Percentiles rank a stretch among this genome's conserved stretches.
phyloP scores from a whole-genome alignment of 2,113 vertebrate species.

The Scopus umbretta region DNA sequence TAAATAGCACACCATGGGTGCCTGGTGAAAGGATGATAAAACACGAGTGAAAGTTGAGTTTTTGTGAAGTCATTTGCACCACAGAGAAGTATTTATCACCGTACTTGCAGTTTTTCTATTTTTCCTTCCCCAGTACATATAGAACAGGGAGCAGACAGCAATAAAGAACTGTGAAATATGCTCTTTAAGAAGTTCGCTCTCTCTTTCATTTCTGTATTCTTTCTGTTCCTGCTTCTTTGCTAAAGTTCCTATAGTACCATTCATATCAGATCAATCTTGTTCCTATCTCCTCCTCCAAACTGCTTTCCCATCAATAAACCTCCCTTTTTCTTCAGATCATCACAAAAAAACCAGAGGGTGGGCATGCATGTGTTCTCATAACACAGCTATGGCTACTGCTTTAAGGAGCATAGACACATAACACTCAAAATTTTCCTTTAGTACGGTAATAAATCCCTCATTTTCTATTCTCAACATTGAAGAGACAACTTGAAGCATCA shows the following conservation, averaged over 20 bases:
- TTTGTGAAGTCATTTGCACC: constrained; percentile 28
- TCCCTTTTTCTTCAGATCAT: neutral
- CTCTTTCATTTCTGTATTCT: neutral
- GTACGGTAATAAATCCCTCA: neutral
- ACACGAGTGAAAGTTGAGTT: neutral
- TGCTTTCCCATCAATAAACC: neutral
- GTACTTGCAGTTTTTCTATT: constrained; percentile 21
- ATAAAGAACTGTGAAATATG: constrained; percentile 48
- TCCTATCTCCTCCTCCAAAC: neutral
- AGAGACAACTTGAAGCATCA: neutral
- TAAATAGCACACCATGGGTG: constrained; percentile 48
- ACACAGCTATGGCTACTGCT: neutral
- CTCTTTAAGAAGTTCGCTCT: neutral
- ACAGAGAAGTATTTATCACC: constrained; percentile 11
- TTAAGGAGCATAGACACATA: neutral
- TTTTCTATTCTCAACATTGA: neutral
- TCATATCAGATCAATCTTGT: neutral
- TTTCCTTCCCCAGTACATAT: neutral
- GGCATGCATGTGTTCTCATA: fast-evolving
- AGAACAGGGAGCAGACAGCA: neutral
- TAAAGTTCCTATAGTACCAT: neutral
- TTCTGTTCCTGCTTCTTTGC: neutral
- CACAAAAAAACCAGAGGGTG: neutral
- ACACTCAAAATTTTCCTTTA: neutral
- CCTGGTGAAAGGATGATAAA: constrained; percentile 47